Evolutionary conservation across 2,113 vertebrate species (phyloP), one percentile per base, ranked within the genome.

Genomic region (Paedocypris sp.): DNA sequence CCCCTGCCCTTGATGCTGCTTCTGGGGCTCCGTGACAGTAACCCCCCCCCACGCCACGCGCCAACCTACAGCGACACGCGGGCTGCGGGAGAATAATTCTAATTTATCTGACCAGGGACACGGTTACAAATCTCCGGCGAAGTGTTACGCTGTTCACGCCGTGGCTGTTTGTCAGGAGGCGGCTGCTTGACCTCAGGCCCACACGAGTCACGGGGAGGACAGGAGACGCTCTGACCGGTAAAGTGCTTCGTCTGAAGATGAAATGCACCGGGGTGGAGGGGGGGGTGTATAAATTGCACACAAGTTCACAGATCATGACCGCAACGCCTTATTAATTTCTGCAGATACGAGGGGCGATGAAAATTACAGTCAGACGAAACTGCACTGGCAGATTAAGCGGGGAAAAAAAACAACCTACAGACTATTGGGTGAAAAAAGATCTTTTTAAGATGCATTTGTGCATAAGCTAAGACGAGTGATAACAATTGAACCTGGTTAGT

Each of bases 71-170:
- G 80, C 81, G 22, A 48, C 12, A 29, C 15, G 28, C 23, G 11
- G 39, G 78, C 78, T 72, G 84, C n/a, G 78, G 87, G 10, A 82
- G 89, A 92, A 94, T 97, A 94, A 97, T 91, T 98, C 89, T 93
- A 91, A 97, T 88, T 86, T 90, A 93, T 87, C 90, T 90, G 90
- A 91, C 85, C 92, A 91, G 87, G 86, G 88, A 91, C 91, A 85
- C 72, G 79, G 89, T 93, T 89, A 97, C 92, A 98, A 96, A 92
- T 97, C 90, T 93, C 87, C 88, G 88, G 84, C 80, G 84, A 79
- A 78, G 79, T 77, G 81, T 88, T 89, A 90, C 82, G 15, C 83
- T 89, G 88, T 88, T 86, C 76, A 75, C 83, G 83, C 81, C 11
- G 36, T 43, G 32, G 87, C 89, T 89, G 89, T 93, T 90, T 92